Conservation (phyloP, 2,888 invertebrate species). For the Thysanoteuthis rhombus region DNA sequence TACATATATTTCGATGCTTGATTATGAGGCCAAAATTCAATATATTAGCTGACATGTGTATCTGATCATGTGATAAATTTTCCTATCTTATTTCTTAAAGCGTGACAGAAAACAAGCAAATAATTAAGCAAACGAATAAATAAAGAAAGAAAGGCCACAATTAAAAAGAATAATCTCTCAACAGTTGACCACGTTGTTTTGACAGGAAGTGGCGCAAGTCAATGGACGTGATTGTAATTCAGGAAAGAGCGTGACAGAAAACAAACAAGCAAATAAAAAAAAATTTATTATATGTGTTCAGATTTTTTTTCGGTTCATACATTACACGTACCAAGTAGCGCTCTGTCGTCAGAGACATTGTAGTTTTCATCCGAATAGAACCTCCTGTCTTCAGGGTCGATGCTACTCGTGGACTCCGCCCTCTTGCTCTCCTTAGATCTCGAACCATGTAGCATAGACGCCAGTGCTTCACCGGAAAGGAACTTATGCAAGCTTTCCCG, state of each 20-base stretch:
- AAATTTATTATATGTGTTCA: too few species aligned
- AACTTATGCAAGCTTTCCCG: constrained; percentile 17
- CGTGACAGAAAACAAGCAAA: too few species aligned
- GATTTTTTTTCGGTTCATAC: too few species aligned
- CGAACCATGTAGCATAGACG: background rate
- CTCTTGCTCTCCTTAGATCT: background rate
- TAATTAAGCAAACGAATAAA: too few species aligned
- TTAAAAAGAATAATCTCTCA: background rate
- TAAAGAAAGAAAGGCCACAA: too few species aligned
- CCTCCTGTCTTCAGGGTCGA: background rate
- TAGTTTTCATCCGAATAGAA: constrained; percentile 16
- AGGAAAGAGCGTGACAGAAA: background rate
- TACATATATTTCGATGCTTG: too few species aligned
- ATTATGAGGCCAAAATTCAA: too few species aligned
- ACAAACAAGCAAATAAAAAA: too few species aligned
- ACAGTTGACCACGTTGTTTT: too few species aligned
- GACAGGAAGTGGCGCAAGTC: background rate
- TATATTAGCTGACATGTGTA: too few species aligned
- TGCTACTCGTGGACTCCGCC: background rate
- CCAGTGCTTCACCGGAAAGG: constrained; percentile 19
- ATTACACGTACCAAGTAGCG: background rate
- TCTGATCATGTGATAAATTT: too few species aligned
- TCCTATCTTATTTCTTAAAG: too few species aligned
- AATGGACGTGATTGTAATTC: background rate
- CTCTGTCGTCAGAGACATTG: constrained; percentile 12